phyloP scores from a whole-genome alignment of 2,113 vertebrate genomes.

The Ciconia stormi region DNA sequence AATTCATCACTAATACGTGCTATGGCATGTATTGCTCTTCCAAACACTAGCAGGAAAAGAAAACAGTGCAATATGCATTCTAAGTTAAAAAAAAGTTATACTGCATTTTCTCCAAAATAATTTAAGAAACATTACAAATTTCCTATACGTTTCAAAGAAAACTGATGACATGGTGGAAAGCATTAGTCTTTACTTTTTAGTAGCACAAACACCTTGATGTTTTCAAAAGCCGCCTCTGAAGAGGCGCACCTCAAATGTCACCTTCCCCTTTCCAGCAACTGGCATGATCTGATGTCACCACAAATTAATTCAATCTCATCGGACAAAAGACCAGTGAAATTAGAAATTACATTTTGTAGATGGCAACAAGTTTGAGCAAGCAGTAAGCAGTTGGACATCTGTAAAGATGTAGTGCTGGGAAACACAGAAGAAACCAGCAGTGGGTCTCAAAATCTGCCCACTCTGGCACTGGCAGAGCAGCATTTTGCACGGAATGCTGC shows the following conservation, averaged over 20 bases:
- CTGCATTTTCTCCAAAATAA: neutral
- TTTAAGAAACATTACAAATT: neutral
- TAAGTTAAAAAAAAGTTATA: neutral
- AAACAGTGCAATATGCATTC: neutral
- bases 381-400: rapidly evolving
- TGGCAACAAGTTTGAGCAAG: neutral
- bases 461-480: neutral
- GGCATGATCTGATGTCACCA: neutral
- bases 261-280: neutral
- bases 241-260: neutral
- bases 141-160: neutral
- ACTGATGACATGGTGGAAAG: neutral
- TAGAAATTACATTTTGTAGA: neutral
- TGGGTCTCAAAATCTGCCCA: too few relatives aligned
- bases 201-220: neutral
- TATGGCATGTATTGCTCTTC: conserved; percentile 87
- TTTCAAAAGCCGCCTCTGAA: neutral
- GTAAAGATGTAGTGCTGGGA: rapidly evolving
- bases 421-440: too few relatives aligned
- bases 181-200: neutral
- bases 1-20: conserved; percentile 87
- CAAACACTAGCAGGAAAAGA: conserved; percentile 81
- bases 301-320: neutral
- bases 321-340: neutral
- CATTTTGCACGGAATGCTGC: rapidly evolving